These are phyloP conservation scores for Daboia siamensis DNA, from an alignment of 2,113 vertebrate genomes.

Conservation along the genomic window DNA sequence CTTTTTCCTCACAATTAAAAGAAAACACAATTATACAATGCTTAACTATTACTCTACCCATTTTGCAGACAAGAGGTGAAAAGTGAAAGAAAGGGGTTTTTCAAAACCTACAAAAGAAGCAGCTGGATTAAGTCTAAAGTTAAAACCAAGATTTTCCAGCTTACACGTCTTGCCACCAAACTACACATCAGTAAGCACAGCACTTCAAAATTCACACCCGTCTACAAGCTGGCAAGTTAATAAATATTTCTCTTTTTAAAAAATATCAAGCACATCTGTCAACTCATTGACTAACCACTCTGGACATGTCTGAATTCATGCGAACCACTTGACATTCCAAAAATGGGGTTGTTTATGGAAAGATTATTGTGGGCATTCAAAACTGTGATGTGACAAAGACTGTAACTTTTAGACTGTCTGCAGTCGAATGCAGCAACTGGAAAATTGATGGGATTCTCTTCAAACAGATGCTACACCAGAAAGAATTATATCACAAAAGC, in stretches of 20 bases:
- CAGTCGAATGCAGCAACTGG: conserved; percentile 55
- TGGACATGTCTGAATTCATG: conserved; percentile 20
- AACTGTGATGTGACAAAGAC: conserved; percentile 45
- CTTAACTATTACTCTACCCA: background rate
- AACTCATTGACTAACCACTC: conserved; percentile 27
- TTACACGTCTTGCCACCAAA: conserved; percentile 1
- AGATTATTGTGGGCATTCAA: conserved; percentile 49
- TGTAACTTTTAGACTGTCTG: conserved; percentile 54
- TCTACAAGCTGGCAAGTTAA: background rate
- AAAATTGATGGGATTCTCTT: conserved; percentile 55
- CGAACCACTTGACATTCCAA: conserved; percentile 33
- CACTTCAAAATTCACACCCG: background rate
- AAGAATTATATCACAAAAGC: conserved; percentile 56
- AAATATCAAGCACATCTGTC: background rate
- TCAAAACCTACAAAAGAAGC: background rate
- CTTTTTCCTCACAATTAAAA: background rate
- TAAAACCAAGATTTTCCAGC: background rate
- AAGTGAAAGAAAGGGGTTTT: background rate
- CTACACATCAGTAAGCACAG: background rate
- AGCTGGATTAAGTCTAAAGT: background rate
- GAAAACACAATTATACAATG: background rate
- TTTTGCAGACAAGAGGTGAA: background rate
- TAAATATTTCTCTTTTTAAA: conserved; percentile 23
- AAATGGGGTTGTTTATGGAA: conserved; percentile 24
- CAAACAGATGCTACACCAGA: conserved; percentile 58